These are phyloP conservation scores for Heptranchias perlo DNA, from an alignment of 2,113 vertebrate species.

Conservation along the genomic window DNA sequence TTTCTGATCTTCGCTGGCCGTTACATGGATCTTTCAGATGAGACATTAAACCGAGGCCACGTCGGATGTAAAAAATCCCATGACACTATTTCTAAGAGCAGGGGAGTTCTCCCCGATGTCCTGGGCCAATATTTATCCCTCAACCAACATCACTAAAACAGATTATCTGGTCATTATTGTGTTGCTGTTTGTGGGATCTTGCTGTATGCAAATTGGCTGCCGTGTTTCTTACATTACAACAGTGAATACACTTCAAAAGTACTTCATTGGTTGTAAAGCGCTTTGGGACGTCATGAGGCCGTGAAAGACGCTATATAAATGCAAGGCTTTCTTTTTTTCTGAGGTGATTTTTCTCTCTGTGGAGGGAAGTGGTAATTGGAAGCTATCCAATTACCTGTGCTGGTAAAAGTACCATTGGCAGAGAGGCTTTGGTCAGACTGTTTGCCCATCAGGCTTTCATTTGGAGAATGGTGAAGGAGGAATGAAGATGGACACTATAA, in stretches of 20 bases:
- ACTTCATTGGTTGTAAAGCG: background rate
- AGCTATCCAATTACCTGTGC: background rate
- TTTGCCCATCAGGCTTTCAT: background rate
- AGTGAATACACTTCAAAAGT: background rate
- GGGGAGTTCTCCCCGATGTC: background rate
- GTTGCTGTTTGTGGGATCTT: background rate
- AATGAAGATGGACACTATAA: background rate
- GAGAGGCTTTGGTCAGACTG: background rate
- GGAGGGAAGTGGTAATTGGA: background rate
- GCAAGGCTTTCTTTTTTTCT: background rate
- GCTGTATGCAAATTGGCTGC: background rate
- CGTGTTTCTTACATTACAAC: background rate
- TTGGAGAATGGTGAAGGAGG: background rate
- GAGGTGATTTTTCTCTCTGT: background rate
- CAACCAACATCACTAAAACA: background rate
- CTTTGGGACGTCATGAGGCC: background rate
- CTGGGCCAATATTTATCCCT: background rate
- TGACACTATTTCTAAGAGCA: background rate
- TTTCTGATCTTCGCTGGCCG: background rate
- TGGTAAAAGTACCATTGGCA: background rate
- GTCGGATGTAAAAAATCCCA: background rate
- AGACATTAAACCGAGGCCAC: background rate
- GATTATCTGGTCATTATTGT: background rate
- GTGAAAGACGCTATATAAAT: background rate
- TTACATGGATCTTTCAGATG: background rate